Evolutionary conservation across 92 coral and sea anemone species (phyloP).

Genomic region (Ricordea florida): DNA sequence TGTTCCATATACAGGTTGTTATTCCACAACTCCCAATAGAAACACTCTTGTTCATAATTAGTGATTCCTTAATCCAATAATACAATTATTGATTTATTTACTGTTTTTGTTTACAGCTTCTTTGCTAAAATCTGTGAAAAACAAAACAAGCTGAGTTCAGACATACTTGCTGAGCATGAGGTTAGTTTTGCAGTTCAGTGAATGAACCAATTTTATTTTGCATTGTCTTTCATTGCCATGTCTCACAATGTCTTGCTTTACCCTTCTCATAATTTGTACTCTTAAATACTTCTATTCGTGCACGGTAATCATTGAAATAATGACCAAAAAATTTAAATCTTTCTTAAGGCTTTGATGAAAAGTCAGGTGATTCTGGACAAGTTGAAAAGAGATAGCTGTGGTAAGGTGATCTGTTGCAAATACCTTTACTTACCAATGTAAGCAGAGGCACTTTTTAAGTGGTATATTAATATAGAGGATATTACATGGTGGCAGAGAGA

Average conservation of each 20-base stretch:
- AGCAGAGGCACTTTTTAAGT: no score
- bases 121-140: slow-evolving; percentile 48
- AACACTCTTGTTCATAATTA: no score
- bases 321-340: not conserved
- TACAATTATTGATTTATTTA: no score
- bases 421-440: not conserved
- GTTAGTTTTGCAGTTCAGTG: slow-evolving; percentile 11
- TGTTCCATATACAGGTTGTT: no score
- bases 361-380: slow-evolving; percentile 59
- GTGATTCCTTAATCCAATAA: no score
- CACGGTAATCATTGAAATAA: slow-evolving; percentile 20
- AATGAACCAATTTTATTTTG: no score
- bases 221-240: no score
- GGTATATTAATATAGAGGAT: no score
- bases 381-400: slow-evolving; percentile 69
- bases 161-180: slow-evolving; percentile 80
- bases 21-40: no score
- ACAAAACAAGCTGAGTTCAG: slow-evolving; percentile 70
- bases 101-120: slow-evolving; percentile 55
- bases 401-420: slow-evolving; percentile 28
- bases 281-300: not conserved
- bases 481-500: no score
- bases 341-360: slow-evolving; percentile 50
- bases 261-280: not conserved
- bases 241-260: no score